Evolutionary conservation across 2,797 vertebrate species (phyloP).

Genomic region (Perodicticus potto): DNA sequence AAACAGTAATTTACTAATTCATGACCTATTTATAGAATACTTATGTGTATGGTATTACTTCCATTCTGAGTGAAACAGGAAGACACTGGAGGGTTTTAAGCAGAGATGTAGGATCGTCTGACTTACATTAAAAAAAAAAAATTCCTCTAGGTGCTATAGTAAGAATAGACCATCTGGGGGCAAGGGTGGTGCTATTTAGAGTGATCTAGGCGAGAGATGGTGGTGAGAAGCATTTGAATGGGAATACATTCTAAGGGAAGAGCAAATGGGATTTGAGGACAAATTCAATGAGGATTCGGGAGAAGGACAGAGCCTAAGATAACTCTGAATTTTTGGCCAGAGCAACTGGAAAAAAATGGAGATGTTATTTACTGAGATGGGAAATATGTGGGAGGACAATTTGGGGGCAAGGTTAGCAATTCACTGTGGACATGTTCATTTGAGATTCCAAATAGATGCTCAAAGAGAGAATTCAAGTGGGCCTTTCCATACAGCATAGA

Average conservation of each 20-base stretch:
- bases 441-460: conserved; percentile 50
- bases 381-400: conserved; percentile 65
- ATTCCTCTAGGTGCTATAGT: not conserved
- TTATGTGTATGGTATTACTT: not conserved
- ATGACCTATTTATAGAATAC: not conserved
- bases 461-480: not conserved
- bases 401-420: not conserved
- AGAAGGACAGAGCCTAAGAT: not conserved
- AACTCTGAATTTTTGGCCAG: conserved; percentile 11
- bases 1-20: not conserved
- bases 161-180: not conserved
- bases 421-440: not conserved
- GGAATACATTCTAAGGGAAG: not conserved
- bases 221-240: not conserved
- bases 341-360: conserved; percentile 55
- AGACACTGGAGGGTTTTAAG: not conserved
- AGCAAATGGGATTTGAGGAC: not conserved
- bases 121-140: not conserved
- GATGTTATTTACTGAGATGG: conserved; percentile 60
- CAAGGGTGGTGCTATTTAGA: not conserved
- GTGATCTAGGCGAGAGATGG: not conserved
- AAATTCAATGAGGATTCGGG: not conserved
- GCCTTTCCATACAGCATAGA: not conserved
- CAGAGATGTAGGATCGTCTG: not conserved
- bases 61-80: not conserved